phyloP scores from a whole-genome alignment of 2,113 vertebrate species.

The Tretioscincus oriximinensis region DNA sequence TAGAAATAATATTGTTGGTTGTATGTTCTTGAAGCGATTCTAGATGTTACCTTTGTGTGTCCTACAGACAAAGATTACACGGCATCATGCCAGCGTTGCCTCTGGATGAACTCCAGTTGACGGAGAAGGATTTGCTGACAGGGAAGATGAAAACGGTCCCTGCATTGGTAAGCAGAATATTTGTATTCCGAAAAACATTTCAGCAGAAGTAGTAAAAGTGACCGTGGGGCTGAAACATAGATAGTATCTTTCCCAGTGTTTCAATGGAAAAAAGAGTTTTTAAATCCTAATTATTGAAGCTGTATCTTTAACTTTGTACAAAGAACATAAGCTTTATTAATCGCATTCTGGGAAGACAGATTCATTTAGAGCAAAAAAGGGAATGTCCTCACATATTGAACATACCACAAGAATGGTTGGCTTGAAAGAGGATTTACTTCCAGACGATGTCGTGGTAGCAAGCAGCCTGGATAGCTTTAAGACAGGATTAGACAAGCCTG shows the following conservation, averaged over 20 bases:
- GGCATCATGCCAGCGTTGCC: conserved; percentile 77
- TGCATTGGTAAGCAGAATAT: conserved; percentile 82
- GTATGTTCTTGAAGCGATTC: conserved; percentile 12
- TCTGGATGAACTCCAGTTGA: conserved; percentile 88
- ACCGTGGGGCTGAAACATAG: not conserved
- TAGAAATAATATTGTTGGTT: conserved; percentile 1
- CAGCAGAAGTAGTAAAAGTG: not conserved
- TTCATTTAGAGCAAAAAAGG: too few species aligned
- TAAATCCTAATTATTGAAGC: too few species aligned
- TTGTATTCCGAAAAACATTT: not conserved
- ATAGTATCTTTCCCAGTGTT: not conserved
- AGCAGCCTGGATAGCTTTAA: too few species aligned
- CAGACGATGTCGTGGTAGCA: too few species aligned
- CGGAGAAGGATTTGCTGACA: conserved; percentile 72
- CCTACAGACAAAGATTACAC: conserved; percentile 22
- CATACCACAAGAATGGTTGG: too few species aligned
- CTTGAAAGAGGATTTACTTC: too few species aligned
- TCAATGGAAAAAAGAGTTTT: too few species aligned
- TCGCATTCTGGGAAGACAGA: too few species aligned
- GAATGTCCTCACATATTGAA: too few species aligned
- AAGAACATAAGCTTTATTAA: too few species aligned
- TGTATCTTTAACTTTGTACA: too few species aligned
- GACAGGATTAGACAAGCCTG: too few species aligned
- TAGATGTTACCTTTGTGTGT: conserved; percentile 38
- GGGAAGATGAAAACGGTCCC: conserved; percentile 83